Evolutionary conservation across 2,113 vertebrate species (phyloP), one percentile per base, ranked within the genome.

Genomic region (Aspidoscelis tigris): DNA sequence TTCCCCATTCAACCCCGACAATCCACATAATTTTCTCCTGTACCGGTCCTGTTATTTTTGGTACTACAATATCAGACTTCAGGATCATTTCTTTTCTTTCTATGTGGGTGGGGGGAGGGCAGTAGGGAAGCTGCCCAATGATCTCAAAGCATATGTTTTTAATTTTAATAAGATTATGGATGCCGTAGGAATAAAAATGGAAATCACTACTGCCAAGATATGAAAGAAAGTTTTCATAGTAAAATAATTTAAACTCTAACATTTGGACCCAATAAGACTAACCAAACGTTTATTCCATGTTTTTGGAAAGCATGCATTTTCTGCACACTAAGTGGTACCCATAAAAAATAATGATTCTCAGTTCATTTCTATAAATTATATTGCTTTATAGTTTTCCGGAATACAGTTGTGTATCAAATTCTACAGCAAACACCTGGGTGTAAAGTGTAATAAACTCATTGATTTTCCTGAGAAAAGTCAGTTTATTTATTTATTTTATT

Each of bases 341-440:
- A 96, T 97, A 97, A 97, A 97, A 97, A 97, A 97, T 97, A 97
- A 97, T 97, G 96, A 96, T 97, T 96, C 96, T 96, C 94, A 91
- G 95, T 97, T 96, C 96, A 96, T 96, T 97, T 96, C 95, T 95
- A 94, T 96, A 96, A 96, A 96, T 95, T 96, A 96, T 95, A 95
- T 95, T 95, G 95, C 88, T 96, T 96, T 96, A 95, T 94, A 95
- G 94, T 95, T 96, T 96, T 95, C 96, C 94, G 96, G 93, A 94
- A 95, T 95, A 96, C 5, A 88, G 93, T 95, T 96, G 95, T 95
- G 93, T 95, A 95, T 96, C 95, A 95, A 91, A 93, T 93, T 96
- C 94, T 95, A 95, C 95, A 89, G 95, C 93, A 95, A 97, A 96
- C 94, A 96, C 95, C 95, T 97, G 95, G 95, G 94, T 92, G 94